phyloP scores from a whole-genome alignment of 2,797 vertebrate genomes.

The Distichodus sexfasciatus region DNA sequence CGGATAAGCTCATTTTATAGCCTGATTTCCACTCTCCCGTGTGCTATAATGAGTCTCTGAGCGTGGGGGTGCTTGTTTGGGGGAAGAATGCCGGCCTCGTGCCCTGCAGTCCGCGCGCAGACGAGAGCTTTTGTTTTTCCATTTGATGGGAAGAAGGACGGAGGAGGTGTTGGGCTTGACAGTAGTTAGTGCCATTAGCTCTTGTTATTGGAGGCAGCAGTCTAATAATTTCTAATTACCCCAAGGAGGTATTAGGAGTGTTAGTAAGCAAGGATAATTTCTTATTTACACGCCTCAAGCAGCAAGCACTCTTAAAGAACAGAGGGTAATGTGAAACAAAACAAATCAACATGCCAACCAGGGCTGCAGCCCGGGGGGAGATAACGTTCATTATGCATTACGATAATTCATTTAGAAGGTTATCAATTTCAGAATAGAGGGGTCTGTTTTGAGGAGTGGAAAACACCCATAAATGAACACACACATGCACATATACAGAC shows the following conservation, averaged over 20 bases:
- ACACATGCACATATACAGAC: neutral
- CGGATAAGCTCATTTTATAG: slow-evolving; percentile 81
- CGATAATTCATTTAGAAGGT: slow-evolving; percentile 81
- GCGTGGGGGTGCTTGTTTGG: slow-evolving; percentile 69
- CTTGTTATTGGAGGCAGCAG: slow-evolving; percentile 75
- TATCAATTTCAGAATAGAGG: slow-evolving; percentile 79
- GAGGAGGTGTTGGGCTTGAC: slow-evolving; percentile 70
- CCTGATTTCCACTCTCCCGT: slow-evolving; percentile 74
- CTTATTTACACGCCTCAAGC: slow-evolving; percentile 82
- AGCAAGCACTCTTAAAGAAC: slow-evolving; percentile 74
- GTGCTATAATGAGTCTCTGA: slow-evolving; percentile 76
- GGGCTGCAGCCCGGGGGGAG: slow-evolving; percentile 72
- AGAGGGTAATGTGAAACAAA: slow-evolving; percentile 79
- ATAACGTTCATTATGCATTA: slow-evolving; percentile 80
- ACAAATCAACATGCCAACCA: slow-evolving; percentile 78
- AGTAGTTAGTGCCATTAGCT: slow-evolving; percentile 71
- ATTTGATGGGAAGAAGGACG: slow-evolving; percentile 62
- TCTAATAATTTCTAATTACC: slow-evolving; percentile 83
- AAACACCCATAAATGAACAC: slow-evolving; percentile 18
- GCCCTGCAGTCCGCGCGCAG: slow-evolving; percentile 60
- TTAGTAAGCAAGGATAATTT: slow-evolving; percentile 86
- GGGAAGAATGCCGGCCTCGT: slow-evolving; percentile 61
- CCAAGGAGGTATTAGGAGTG: slow-evolving; percentile 81
- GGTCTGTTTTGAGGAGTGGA: slow-evolving; percentile 66
- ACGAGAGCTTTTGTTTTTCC: slow-evolving; percentile 61